A percentile compares a stretch with the other conserved stretches of the same genome.
Evolutionary conservation across 2,888 invertebrate genomes (phyloP).

Genomic region (Ectropis crepuscularia): DNA sequence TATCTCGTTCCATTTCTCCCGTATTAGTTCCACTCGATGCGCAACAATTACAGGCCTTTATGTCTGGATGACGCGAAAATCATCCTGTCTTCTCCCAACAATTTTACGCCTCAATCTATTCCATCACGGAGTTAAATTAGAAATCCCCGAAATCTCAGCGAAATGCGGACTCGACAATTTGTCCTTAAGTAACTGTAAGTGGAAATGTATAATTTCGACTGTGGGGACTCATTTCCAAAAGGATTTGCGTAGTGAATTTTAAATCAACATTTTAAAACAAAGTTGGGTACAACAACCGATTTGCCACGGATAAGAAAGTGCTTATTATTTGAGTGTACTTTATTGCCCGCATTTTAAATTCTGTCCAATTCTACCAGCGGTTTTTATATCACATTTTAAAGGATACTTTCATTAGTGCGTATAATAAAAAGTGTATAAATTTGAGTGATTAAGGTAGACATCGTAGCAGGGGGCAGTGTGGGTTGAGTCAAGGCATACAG

Average conservation of each 20-base stretch:
- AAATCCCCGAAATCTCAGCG: conserved; percentile 57
- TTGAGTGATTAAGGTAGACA: conserved; percentile 76
- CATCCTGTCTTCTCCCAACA: conserved; percentile 74
- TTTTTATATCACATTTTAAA: conserved; percentile 50
- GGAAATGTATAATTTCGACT: conserved; percentile 31
- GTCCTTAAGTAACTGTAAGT: conserved; percentile 35
- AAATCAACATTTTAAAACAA: conserved; percentile 24
- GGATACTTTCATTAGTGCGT: conserved; percentile 67
- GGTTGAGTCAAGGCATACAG: conserved; percentile 63
- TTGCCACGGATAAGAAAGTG: conserved; percentile 24
- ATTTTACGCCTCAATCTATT: conserved; percentile 78
- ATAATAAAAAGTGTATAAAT: conserved; percentile 76
- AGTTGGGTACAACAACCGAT: conserved; percentile 17
- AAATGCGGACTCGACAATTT: conserved; percentile 49
- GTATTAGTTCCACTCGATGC: conserved; percentile 83
- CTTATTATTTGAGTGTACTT: conserved; percentile 37
- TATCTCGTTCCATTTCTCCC: conserved; percentile 82
- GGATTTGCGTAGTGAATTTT: conserved; percentile 21
- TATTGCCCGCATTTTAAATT: conserved; percentile 45
- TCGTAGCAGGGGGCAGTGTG: conserved; percentile 64
- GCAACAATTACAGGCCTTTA: conserved; percentile 82
- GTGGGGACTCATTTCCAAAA: conserved; percentile 23
- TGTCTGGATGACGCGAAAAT: conserved; percentile 83
- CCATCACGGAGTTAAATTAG: conserved; percentile 71
- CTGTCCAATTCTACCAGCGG: conserved; percentile 32